Conservation (phyloP, 2,797 vertebrate species). For the Chloroceryle inda region DNA sequence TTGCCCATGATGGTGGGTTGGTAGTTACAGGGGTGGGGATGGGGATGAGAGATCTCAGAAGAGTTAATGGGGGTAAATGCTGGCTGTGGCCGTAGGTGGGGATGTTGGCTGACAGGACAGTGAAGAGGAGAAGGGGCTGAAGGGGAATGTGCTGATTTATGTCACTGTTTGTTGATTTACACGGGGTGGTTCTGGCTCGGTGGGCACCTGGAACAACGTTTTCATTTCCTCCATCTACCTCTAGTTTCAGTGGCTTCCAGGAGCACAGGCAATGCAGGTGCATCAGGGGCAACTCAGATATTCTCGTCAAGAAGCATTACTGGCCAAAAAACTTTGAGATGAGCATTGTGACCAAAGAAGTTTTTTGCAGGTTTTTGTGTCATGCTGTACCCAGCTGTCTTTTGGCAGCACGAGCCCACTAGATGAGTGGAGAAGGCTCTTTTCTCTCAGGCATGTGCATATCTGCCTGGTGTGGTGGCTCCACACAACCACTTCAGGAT, state of each 20-base stretch:
- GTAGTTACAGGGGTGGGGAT: neutral
- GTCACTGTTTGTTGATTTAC: neutral
- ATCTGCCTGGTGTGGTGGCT: neutral
- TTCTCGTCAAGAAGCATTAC: neutral
- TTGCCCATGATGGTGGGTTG: neutral
- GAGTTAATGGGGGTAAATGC: neutral
- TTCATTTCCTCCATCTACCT: neutral
- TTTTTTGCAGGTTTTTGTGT: neutral
- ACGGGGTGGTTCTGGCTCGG: neutral
- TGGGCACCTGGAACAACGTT: neutral
- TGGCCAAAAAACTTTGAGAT: neutral
- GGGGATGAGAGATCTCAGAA: neutral
- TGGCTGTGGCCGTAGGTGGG: neutral
- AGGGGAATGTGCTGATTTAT: neutral
- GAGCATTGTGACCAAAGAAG: neutral
- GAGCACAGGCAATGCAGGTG: neutral
- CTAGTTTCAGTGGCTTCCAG: neutral
- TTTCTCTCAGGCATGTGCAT: neutral
- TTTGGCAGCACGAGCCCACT: neutral
- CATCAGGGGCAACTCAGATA: neutral
- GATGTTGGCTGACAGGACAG: neutral
- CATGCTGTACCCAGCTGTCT: neutral
- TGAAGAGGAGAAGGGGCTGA: neutral
- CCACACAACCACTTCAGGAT: neutral
- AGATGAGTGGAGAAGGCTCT: neutral